These are phyloP conservation scores for Sinhomidia bicolor DNA, from an alignment of 2,888 invertebrate genomes.

Conservation along the genomic window DNA sequence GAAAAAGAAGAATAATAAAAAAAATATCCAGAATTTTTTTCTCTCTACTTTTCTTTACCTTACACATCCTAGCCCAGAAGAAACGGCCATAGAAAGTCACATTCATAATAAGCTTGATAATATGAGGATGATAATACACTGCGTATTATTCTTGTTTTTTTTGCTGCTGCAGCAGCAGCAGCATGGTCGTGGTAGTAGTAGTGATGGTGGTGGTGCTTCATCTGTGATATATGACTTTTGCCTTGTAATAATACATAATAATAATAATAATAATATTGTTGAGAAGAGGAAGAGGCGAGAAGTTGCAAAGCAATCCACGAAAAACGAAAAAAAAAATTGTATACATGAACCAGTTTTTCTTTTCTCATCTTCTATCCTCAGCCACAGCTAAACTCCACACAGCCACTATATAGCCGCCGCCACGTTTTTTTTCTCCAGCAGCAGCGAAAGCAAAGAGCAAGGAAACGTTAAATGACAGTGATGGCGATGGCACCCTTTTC, in stretches of 20 bases:
- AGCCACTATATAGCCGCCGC: not conserved
- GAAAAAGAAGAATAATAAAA: not conserved
- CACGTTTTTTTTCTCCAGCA: not conserved
- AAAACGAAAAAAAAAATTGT: not conserved
- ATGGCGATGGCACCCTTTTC: constrained; percentile 56
- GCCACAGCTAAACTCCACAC: constrained; percentile 35
- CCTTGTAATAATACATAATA: constrained; percentile 39
- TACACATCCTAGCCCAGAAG: not conserved
- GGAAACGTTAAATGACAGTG: constrained; percentile 64
- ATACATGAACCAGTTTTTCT: constrained; percentile 30
- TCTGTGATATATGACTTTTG: constrained; percentile 46
- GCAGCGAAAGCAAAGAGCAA: not conserved
- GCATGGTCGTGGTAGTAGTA: too few relatives aligned
- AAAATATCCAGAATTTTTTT: constrained; percentile 22
- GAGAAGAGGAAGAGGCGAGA: not conserved
- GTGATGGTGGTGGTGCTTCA: too few relatives aligned
- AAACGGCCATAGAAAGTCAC: not conserved
- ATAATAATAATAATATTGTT: constrained; percentile 26
- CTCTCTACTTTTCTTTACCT: not conserved
- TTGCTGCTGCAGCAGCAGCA: not conserved
- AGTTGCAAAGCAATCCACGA: constrained; percentile 22
- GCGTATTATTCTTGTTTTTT: constrained; percentile 21
- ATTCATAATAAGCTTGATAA: constrained; percentile 35
- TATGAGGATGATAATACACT: constrained; percentile 31
- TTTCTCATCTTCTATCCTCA: constrained; percentile 1